A percentile compares a stretch with the other conserved stretches of the same genome.
phyloP scores from a whole-genome alignment of 1,140 invertebrate genomes.

The Eumeta japonica region DNA sequence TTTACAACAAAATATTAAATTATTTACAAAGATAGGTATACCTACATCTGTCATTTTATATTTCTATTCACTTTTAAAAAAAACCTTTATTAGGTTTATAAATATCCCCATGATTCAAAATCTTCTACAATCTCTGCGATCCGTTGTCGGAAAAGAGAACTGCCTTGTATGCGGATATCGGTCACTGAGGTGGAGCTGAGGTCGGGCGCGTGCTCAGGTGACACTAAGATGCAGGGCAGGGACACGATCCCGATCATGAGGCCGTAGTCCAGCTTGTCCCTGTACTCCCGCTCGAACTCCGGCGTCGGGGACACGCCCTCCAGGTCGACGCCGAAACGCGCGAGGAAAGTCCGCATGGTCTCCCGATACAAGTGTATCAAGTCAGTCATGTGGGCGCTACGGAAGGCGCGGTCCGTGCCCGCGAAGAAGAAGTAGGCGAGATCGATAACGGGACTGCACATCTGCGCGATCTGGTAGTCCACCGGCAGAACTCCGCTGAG shows the following conservation, averaged over 20 bases:
- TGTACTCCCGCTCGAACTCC: conserved; percentile 24
- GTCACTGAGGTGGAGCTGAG: conserved; percentile 18
- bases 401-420: conserved; percentile 18
- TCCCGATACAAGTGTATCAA: conserved; percentile 23
- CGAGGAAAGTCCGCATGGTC: conserved; percentile 15
- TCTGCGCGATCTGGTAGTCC: conserved; percentile 26
- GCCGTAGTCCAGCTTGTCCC: conserved; percentile 23
- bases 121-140: conserved; percentile 28
- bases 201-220: conserved; percentile 20
- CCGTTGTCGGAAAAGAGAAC: conserved; percentile 15
- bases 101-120: conserved; percentile 25
- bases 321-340: conserved; percentile 24
- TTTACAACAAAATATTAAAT: too few species aligned
- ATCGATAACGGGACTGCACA: conserved; percentile 23
- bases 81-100: too few species aligned
- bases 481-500: conserved; percentile 17
- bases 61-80: too few species aligned
- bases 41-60: too few species aligned
- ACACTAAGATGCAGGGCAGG: conserved; percentile 24
- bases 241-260: conserved; percentile 25
- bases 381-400: conserved; percentile 17
- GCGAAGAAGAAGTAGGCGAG: conserved; percentile 24
- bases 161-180: conserved; percentile 16
- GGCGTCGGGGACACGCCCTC: conserved; percentile 16
- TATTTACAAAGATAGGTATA: too few species aligned